These are phyloP conservation scores for Osmoderma eremita DNA, from an alignment of 2,888 invertebrate genomes.

Conservation along the genomic window DNA sequence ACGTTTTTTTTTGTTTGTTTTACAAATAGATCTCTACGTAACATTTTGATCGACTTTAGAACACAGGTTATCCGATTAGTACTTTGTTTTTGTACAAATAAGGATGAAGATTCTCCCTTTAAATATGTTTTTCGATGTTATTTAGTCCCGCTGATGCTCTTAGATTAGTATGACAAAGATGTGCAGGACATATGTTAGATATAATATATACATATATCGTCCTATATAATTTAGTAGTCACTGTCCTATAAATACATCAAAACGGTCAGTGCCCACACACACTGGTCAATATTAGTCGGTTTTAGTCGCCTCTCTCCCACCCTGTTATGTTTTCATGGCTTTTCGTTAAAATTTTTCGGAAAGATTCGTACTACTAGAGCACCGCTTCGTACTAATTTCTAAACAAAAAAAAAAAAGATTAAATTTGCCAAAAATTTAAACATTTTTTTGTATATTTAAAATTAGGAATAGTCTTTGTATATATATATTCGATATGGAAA, in stretches of 20 bases:
- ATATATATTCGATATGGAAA: conserved; percentile 40
- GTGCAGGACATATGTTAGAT: conserved; percentile 27
- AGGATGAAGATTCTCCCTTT: conserved; percentile 17
- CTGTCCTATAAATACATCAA: conserved; percentile 30
- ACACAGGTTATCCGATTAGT: background rate
- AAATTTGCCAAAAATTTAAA: conserved; percentile 40
- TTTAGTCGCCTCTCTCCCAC: conserved; percentile 5
- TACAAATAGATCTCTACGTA: conserved; percentile 26
- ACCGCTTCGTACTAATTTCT: conserved; percentile 59
- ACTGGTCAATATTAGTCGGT: conserved; percentile 29
- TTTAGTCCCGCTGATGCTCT: conserved; percentile 29
- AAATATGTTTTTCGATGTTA: conserved; percentile 29
- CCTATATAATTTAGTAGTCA: conserved; percentile 35
- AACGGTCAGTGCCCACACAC: conserved; percentile 33
- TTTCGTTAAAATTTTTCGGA: conserved; percentile 37
- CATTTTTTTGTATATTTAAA: conserved; percentile 29
- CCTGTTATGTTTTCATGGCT: conserved; percentile 17
- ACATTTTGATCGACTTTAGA: conserved; percentile 16
- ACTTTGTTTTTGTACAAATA: conserved; percentile 17
- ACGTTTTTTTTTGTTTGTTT: conserved; percentile 5
- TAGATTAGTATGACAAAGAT: conserved; percentile 25
- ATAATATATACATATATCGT: too few species aligned
- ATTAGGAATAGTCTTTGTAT: conserved; percentile 35
- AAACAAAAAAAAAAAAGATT: conserved; percentile 35
- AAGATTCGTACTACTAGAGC: conserved; percentile 50